Conservation (phyloP, 1,140 invertebrate species). For the Bombyx mandarina region DNA sequence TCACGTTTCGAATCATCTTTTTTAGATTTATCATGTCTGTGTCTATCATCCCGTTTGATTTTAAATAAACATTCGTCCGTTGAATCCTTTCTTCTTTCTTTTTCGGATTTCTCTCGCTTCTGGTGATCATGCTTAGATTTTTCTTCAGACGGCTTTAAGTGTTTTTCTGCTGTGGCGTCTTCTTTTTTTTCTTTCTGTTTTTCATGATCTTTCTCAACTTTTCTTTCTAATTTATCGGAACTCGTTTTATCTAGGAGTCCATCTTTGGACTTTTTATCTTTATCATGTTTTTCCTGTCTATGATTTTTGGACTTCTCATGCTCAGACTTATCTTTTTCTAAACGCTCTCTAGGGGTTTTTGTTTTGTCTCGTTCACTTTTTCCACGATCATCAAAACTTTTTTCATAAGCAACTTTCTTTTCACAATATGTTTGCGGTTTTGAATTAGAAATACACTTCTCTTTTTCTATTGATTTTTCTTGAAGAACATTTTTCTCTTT, state of each 20-base stretch:
- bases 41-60: slow-evolving; percentile 51
- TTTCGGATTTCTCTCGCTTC: slow-evolving; percentile 47
- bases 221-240: slow-evolving; percentile 49
- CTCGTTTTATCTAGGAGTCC: slow-evolving; percentile 58
- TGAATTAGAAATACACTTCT: slow-evolving; percentile 19
- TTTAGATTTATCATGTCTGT: slow-evolving; percentile 45
- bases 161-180: slow-evolving; percentile 37
- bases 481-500: not conserved
- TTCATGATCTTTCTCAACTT: slow-evolving; percentile 41
- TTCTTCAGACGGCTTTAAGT: slow-evolving; percentile 40
- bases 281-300: slow-evolving; percentile 43
- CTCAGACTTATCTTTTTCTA: slow-evolving; percentile 67
- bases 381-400: slow-evolving; percentile 34
- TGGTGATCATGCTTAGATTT: slow-evolving; percentile 49
- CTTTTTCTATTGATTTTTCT: slow-evolving; percentile 35
- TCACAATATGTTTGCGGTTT: slow-evolving; percentile 20
- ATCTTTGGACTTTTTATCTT: slow-evolving; percentile 64
- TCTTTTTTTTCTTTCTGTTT: slow-evolving; percentile 55
- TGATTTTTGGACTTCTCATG: slow-evolving; percentile 43
- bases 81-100: slow-evolving; percentile 47
- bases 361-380: slow-evolving; percentile 46
- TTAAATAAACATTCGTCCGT: slow-evolving; percentile 29
- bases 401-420: slow-evolving; percentile 38
- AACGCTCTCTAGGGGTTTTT: slow-evolving; percentile 45
- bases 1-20: slow-evolving; percentile 58